These are phyloP conservation scores for Sericinus montela DNA, from an alignment of 2,888 invertebrate species.

Conservation along the genomic window DNA sequence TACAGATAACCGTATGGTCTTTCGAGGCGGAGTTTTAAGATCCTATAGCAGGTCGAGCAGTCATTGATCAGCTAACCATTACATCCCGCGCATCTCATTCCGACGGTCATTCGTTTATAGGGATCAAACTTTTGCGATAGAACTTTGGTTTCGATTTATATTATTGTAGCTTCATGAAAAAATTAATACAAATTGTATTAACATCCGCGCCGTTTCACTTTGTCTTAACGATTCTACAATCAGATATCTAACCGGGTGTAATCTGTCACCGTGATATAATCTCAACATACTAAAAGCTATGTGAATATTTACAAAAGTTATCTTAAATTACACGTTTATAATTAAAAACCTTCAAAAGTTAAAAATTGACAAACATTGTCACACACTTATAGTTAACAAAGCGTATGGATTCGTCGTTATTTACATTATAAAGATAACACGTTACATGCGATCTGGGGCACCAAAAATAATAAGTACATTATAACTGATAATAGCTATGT, in stretches of 20 bases:
- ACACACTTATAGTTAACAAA: constrained; percentile 75
- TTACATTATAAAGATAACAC: constrained; percentile 62
- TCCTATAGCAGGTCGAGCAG: too few species aligned
- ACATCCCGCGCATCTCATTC: too few species aligned
- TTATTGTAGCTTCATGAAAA: too few species aligned
- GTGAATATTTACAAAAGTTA: constrained; percentile 52
- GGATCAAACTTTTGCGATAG: background rate
- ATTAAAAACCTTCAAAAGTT: constrained; percentile 63
- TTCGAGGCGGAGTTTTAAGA: too few species aligned
- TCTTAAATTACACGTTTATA: constrained; percentile 41
- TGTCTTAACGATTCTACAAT: background rate
- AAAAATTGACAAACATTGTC: constrained; percentile 71
- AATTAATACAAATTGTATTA: too few species aligned
- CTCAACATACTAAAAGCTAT: constrained; percentile 56
- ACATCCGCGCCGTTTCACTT: too few species aligned
- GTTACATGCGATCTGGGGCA: constrained; percentile 68
- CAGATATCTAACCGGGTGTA: background rate
- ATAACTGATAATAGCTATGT: constrained; percentile 29
- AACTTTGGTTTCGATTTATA: background rate
- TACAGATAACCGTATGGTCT: too few species aligned
- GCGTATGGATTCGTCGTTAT: constrained; percentile 77
- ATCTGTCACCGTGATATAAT: constrained; percentile 39
- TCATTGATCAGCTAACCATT: too few species aligned
- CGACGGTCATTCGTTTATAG: too few species aligned
- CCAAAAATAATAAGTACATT: constrained; percentile 67